Base-by-base conservation (phyloP, 37 sponge, comb jelly and placozoan genomes). In the Halichondria panicea region DNA sequence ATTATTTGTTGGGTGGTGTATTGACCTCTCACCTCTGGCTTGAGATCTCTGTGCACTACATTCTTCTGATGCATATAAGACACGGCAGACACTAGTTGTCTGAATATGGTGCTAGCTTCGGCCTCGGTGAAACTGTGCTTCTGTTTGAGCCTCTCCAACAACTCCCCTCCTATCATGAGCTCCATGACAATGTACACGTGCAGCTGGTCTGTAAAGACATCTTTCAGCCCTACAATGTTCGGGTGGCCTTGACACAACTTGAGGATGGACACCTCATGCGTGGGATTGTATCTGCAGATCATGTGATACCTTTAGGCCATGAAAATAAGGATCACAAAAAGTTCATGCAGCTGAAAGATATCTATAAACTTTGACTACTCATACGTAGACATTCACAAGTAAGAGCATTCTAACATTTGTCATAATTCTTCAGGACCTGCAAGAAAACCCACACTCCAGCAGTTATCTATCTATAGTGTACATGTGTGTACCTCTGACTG, bases 131-230 rank as follows among this genome's bases (percentile, higher is more conserved):
- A 93, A 43, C 66, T 81, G 61, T 85, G 76, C 66, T 88, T 76
- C 65, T 60, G 33, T 30, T 91, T 52, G 32, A 97, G 81, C 11
- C 97, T 30, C 25, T 93, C 72, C 57, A 97, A 82, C 36, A 97
- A 74, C 71, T 97, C 97, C 1, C 97, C 97, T 1, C 97, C 97
- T 35, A 75, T 59, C 33, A 92, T 43, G 46, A 84, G 55, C 84
- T 97, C 97, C 92, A 93, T 93, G 42, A 97, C 87, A 31, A 97
- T 86, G 81, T 93, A 97, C 12, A 87, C 80, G 67, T 97, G 95
- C 22, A 91, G 84, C 91, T 92, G 71, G 73, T 96, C 97, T 15
- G 63, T 71, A 37, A 87, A 59, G 2, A 92, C 91, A n/a, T 96
- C 97, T 30, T 89, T 81, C 7, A 92, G 61, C 18, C 57, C 53